Evolutionary conservation across 2,888 invertebrate genomes (phyloP), one percentile per base, ranked within the genome.

Genomic region (Lasioglossum zephyrum): DNA sequence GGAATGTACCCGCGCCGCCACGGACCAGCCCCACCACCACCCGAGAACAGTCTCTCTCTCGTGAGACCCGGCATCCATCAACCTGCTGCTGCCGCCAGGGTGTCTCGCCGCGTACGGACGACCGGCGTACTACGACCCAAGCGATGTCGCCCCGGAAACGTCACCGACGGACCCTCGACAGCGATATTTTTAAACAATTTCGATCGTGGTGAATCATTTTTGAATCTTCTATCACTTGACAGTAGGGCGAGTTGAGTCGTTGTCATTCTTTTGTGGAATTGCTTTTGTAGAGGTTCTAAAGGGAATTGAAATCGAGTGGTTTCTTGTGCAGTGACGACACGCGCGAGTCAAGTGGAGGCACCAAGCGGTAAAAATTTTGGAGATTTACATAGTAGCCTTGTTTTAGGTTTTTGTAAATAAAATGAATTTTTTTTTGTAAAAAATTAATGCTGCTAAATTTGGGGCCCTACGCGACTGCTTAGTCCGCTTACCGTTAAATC

Each of bases 1-100:
- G 78, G 77, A 81, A 86, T 79, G 81, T 63, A 96, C 22, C 96
- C 96, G 66, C 96, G 96, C 53, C 53, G 96, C 53, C 53, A 53
- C 53, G 9, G 53, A 53, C n/a, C 53, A 1, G 22, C 53, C 49
- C 94, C 87, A 95, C 96, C 60, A 95, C 95, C 5, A 95, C 9
- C 26, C 26, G 26, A 16, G 78, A n/a, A 53, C 53, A 53, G 53
- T 53, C 72, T 90, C 87, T 92, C 92, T 92, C 92, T 92, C 92
- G 92, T 89, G 89, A 91, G 88, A 87, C 88, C 82, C 86, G 89
- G 87, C 87, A 91, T 92, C 92, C 91, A 92, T 93, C 93, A 93
- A 93, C 92, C 92, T 92, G 93, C 92, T 92, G 94, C 93, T 92
- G 92, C 93, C 90, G 88, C 91, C 88, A 82, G 72, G 73, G 76